Evolutionary conservation across 2,888 invertebrate species (phyloP).

Genomic region (Trachelus stipa): DNA sequence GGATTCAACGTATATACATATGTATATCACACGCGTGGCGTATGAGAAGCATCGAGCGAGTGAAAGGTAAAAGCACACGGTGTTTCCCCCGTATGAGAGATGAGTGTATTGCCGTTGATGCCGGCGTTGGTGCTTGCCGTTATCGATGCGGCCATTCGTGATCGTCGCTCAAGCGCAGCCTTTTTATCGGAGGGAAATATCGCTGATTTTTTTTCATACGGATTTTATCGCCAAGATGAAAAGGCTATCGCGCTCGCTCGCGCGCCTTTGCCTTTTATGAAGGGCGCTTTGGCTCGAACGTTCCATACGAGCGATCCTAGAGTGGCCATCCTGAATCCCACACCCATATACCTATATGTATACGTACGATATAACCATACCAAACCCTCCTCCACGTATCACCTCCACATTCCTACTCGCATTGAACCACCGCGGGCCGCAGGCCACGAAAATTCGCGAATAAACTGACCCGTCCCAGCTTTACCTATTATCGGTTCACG

Average conservation of each 20-base stretch:
- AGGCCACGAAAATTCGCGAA: neutral
- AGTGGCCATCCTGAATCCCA: constrained; percentile 1
- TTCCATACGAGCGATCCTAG: neutral
- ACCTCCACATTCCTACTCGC: neutral
- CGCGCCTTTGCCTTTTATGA: constrained; percentile 29
- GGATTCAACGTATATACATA: neutral
- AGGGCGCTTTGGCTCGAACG: neutral
- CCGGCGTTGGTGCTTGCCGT: neutral
- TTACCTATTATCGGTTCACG: constrained; percentile 3
- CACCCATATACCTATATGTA: neutral
- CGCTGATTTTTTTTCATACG: constrained; percentile 42
- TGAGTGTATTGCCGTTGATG: neutral
- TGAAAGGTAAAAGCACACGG: neutral
- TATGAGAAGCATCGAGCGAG: neutral
- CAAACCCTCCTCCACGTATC: neutral
- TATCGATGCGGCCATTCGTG: constrained; percentile 40
- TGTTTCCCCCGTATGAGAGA: neutral
- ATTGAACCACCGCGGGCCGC: neutral
- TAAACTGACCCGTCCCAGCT: neutral
- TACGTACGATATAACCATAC: neutral
- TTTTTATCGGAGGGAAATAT: constrained; percentile 47
- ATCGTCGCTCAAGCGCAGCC: constrained; percentile 27
- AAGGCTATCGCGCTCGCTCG: constrained; percentile 31
- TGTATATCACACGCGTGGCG: neutral
- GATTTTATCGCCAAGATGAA: constrained; percentile 43